Evolutionary conservation across 2,797 vertebrate genomes (phyloP).

Genomic region (Mycteria americana): DNA sequence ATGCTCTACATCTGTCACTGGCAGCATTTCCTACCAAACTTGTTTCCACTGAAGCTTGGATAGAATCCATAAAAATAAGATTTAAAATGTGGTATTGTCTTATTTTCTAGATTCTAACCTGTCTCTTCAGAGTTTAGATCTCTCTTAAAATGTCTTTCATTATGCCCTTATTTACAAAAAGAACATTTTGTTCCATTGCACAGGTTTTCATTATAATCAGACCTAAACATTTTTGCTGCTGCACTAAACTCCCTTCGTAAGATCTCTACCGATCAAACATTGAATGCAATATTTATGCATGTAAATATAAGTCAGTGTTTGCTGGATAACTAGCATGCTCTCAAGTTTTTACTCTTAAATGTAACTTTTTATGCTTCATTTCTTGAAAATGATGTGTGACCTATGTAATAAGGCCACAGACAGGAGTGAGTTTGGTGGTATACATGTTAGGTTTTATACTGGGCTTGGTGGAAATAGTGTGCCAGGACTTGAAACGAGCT

Average conservation of each 20-base stretch:
- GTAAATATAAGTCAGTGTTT: not conserved
- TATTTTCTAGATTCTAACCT: constrained; percentile 7
- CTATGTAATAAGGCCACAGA: not conserved
- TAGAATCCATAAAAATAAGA: constrained; percentile 4
- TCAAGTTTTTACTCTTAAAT: not conserved
- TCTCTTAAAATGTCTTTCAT: not conserved
- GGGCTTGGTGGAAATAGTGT: not conserved
- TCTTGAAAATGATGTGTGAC: not conserved
- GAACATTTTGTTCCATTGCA: not conserved
- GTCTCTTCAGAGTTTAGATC: not conserved
- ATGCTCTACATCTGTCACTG: constrained; percentile 58
- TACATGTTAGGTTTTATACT: not conserved
- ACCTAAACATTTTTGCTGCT: not conserved
- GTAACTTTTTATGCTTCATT: not conserved
- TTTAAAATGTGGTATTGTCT: not conserved
- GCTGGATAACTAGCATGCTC: not conserved
- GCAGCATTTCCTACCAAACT: constrained; percentile 56
- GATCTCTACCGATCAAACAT: not conserved
- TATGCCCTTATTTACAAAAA: not conserved
- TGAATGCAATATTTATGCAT: not conserved
- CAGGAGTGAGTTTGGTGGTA: not conserved
- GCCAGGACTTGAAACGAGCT: not conserved
- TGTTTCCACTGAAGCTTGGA: constrained; percentile 44
- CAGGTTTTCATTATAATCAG: not conserved
- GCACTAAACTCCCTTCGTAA: not conserved